Percentiles rank a stretch among this genome's conserved stretches.
These are phyloP conservation scores for Abscondita cerata DNA, from an alignment of 2,888 invertebrate genomes.

Conservation along the genomic window DNA sequence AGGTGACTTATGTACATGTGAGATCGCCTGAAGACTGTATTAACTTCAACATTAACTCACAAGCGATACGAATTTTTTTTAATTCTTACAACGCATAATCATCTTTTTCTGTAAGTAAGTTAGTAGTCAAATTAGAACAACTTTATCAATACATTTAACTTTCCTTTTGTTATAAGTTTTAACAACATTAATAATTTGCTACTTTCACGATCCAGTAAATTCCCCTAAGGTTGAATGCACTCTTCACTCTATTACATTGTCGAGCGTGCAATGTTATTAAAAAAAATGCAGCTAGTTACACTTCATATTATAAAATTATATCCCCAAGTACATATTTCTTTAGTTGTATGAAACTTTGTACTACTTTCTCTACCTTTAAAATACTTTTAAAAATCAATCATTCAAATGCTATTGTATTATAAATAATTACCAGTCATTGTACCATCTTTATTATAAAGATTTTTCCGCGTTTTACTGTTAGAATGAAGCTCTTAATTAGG, in stretches of 20 bases:
- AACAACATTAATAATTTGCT: constrained; percentile 28
- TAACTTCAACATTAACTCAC: constrained; percentile 19
- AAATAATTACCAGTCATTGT: constrained; percentile 17
- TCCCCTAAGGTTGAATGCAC: constrained; percentile 21
- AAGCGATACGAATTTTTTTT: constrained; percentile 19
- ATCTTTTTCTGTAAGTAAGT: constrained; percentile 19
- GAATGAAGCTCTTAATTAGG: constrained; percentile 9
- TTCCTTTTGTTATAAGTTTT: constrained; percentile 30
- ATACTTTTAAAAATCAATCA: constrained; percentile 15
- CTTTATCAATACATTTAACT: constrained; percentile 10
- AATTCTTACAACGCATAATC: background rate
- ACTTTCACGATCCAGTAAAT: constrained; percentile 29
- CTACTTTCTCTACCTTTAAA: constrained; percentile 16
- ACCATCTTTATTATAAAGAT: constrained; percentile 1
- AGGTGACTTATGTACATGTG: constrained; percentile 43
- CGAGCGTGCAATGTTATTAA: constrained; percentile 8
- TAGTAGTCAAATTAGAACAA: constrained; percentile 28
- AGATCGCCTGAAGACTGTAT: constrained; percentile 26
- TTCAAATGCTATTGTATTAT: constrained; percentile 18
- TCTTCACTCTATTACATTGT: constrained; percentile 14
- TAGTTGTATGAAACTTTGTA: constrained; percentile 1
- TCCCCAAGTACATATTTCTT: constrained; percentile 3
- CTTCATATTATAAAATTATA: constrained; percentile 12
- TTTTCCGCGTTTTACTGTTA: background rate
- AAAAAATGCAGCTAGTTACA: background rate